Evolutionary conservation across 2,797 vertebrate genomes (phyloP).

Genomic region (Diglossa cyanea): DNA sequence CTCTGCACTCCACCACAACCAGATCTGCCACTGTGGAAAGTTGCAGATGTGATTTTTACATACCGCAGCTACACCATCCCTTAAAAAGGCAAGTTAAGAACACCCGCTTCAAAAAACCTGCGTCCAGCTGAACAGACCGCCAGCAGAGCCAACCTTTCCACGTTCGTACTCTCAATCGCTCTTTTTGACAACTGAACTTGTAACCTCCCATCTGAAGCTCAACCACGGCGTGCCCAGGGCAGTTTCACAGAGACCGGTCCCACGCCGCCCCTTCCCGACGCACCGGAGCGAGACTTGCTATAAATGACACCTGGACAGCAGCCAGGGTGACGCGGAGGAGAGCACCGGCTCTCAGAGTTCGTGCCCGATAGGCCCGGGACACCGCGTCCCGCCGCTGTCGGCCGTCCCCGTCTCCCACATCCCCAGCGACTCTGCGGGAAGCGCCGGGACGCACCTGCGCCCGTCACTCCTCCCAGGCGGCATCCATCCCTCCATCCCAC

Average conservation of each 20-base stretch:
- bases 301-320: neutral
- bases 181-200: neutral
- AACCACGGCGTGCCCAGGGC: neutral
- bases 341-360: neutral
- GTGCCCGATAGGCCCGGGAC: neutral
- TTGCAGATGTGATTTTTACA: rapidly evolving
- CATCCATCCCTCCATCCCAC: neutral
- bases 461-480: neutral
- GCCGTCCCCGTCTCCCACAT: neutral
- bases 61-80: rapidly evolving
- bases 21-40: neutral
- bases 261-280: neutral
- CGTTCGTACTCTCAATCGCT: neutral
- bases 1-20: rapidly evolving
- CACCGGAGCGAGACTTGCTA: neutral
- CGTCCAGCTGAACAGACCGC: neutral
- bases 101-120: neutral
- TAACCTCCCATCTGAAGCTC: neutral
- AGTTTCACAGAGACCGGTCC: neutral
- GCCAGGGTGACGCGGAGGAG: neutral
- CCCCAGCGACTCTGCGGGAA: neutral
- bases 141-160: neutral
- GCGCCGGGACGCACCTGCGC: neutral
- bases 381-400: neutral
- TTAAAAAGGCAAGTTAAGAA: neutral